Base-by-base conservation (phyloP, 1,140 invertebrate species). In the Micrasema minimum region DNA sequence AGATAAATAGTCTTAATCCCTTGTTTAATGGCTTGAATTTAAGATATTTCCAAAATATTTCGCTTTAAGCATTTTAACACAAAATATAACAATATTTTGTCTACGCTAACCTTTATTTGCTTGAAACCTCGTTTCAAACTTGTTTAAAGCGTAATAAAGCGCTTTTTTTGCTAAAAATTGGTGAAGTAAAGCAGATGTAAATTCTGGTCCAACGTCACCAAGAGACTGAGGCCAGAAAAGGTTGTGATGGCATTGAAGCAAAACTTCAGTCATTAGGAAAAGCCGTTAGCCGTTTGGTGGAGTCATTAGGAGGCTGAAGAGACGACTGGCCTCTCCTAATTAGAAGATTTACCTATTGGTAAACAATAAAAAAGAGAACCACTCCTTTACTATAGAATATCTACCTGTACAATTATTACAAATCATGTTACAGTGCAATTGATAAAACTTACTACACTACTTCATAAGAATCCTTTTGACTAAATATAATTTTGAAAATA, bases 231-330 rank as follows among this genome's bases (percentile, higher is more conserved):
- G 26, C 26, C 26, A 7, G 50, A 22, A n/a, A 53, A 53, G 50
- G 50, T 53, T 53, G 50, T 31, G 20, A 68, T 64, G 59, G 43
- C 71, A 68, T 64, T 64, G 53, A 57, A 57, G 57, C 59, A n/a
- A 73, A 73, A 73, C 66, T 73, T 73, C 59, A 41, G 72, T 73
- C 72, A 67, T 73, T 73, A 69, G 61, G 72, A 18, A 43, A 43
- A 48, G 57, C 68, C 46, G 68, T 70, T 70, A 62, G 59, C 37
- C 46, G 23, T 48, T 37, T 53, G 70, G 68, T 74, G 66, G 61
- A 73, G 72, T 74, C 72, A 74, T 74, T 74, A 70, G 66, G 57
- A 64, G 66, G 31, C 43, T 16, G 37, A 31, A 57, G 46, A 51
- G 46, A 51, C 62, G 37, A 59, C 59, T 11, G 64, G 48, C 51